These are phyloP conservation scores for Euzophera pinguis DNA, from an alignment of 2,888 invertebrate genomes.

Conservation along the genomic window DNA sequence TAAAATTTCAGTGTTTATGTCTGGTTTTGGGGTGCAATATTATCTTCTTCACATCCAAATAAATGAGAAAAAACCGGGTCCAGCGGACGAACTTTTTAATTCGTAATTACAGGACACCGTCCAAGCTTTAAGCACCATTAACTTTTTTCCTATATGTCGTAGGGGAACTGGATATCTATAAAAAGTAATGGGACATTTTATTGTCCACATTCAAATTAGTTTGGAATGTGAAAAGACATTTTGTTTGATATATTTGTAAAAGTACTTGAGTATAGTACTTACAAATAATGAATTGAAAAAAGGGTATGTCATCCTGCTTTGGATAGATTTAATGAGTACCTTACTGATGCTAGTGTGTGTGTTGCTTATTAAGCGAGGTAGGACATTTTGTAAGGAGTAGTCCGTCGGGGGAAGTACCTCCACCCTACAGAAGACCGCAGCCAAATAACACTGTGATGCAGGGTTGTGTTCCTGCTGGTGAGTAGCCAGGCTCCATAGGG, in stretches of 20 bases:
- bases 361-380: too few relatives aligned
- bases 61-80: conserved; percentile 75
- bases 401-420: too few relatives aligned
- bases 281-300: too few relatives aligned
- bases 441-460: too few relatives aligned
- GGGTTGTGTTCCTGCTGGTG: too few relatives aligned
- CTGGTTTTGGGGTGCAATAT: conserved; percentile 44
- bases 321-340: too few relatives aligned
- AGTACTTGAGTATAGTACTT: not conserved
- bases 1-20: conserved; percentile 22
- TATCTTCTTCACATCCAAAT: conserved; percentile 63
- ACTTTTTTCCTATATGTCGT: conserved; percentile 73
- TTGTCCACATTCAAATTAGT: conserved; percentile 59
- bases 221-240: conserved; percentile 26
- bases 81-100: conserved; percentile 75
- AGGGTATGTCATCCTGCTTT: too few relatives aligned
- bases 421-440: too few relatives aligned
- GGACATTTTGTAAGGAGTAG: too few relatives aligned
- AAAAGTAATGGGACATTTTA: conserved; percentile 58
- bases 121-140: conserved; percentile 76
- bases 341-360: too few relatives aligned
- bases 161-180: conserved; percentile 48
- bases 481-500: too few relatives aligned
- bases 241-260: not conserved
- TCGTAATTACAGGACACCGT: conserved; percentile 77